Base-by-base conservation (phyloP, 1,140 invertebrate genomes). In the Micrasema longulum region DNA sequence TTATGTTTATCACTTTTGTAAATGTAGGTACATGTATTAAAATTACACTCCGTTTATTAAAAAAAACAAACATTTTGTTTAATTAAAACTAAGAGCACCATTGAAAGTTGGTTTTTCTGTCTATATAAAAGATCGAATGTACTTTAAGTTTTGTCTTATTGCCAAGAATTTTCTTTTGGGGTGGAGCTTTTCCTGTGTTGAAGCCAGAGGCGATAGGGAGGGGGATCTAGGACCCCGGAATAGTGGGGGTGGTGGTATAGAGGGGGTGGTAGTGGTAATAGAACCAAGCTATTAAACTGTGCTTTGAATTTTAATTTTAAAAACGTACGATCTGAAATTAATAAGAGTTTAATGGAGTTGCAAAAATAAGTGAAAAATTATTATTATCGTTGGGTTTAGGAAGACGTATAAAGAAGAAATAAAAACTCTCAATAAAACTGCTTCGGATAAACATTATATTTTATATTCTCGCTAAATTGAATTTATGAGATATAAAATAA, bases 91-190 rank as follows among this genome's bases (percentile, higher is more conserved):
- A n/a, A n/a, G n/a, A n/a, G n/a, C n/a, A n/a, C n/a, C n/a, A n/a
- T n/a, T n/a, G n/a, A n/a, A n/a, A n/a, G n/a, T n/a, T n/a, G n/a
- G n/a, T n/a, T n/a, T n/a, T n/a, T n/a, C n/a, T n/a, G n/a, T n/a
- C n/a, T n/a, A n/a, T n/a, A n/a, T n/a, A 57, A 4, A 18, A 57
- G 53, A 57, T 36, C 53, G 53, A 57, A 57, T 57, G 10, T 16
- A 60, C 35, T 18, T 16, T 57, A 71, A 71, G 62, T 75, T 75
- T 75, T 70, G 73, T 66, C 69, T 71, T 75, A 64, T 75, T 75
- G 73, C 73, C 73, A 75, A 71, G 73, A 75, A 75, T 68, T 71
- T 71, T 71, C 73, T 71, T 75, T 69, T 41, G 18, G 23, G 45
- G 60, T 35, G 36, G 43, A 18, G 48, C 62, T 52, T 70, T 11